These are phyloP conservation scores for Melanotaenia parkinsoni DNA, from an alignment of 2,797 vertebrate genomes.

Conservation along the genomic window DNA sequence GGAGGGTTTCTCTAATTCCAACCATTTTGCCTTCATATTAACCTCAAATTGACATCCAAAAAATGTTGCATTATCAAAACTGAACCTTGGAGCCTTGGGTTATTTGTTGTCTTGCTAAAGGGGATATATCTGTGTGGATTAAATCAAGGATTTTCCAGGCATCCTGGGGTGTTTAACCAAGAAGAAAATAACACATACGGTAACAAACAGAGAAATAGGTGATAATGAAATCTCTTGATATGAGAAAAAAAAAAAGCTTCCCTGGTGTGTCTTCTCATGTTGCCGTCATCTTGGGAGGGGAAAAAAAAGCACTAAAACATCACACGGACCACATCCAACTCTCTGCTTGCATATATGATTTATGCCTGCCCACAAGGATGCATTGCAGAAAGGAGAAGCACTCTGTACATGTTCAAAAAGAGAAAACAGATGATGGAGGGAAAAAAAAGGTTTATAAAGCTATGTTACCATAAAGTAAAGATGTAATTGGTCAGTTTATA, in stretches of 20 bases:
- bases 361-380: too few species aligned
- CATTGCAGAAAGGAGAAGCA: too few species aligned
- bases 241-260: not conserved
- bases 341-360: too few species aligned
- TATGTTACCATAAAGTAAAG: not conserved
- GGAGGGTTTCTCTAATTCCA: slow-evolving; percentile 6
- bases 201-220: not conserved
- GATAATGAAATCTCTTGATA: not conserved
- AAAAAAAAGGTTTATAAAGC: too few species aligned
- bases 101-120: not conserved
- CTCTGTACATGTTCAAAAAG: too few species aligned
- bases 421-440: too few species aligned
- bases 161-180: not conserved
- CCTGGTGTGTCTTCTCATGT: too few species aligned
- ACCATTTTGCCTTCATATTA: not conserved
- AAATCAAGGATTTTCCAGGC: not conserved
- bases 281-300: too few species aligned
- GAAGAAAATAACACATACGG: not conserved
- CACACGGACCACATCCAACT: too few species aligned
- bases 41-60: slow-evolving; percentile 3
- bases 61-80: not conserved
- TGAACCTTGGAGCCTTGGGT: not conserved
- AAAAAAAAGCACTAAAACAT: too few species aligned
- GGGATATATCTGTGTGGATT: not conserved
- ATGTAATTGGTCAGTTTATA: not conserved